Evolutionary conservation across 2,797 vertebrate species (phyloP).

Genomic region (Agapornis canus): DNA sequence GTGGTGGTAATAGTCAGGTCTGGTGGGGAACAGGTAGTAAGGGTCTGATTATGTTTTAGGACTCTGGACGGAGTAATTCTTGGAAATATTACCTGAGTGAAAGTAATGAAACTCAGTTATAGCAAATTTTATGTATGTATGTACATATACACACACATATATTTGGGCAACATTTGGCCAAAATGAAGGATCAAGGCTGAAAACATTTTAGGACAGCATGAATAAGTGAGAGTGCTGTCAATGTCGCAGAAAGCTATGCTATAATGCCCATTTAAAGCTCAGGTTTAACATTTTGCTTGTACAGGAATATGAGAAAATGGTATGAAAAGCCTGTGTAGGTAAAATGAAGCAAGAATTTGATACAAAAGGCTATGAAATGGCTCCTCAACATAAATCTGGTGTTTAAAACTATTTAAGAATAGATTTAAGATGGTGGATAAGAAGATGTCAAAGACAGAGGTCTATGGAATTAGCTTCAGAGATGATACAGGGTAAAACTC

Average conservation of each 20-base stretch:
- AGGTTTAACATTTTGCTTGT: background rate
- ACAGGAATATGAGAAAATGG: background rate
- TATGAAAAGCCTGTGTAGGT: background rate
- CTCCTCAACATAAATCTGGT: background rate
- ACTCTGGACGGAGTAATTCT: background rate
- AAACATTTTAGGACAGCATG: background rate
- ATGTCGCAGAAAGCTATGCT: background rate
- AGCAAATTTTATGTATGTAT: background rate
- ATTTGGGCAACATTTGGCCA: background rate
- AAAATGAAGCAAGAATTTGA: background rate
- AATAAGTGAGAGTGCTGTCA: background rate
- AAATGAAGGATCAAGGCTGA: background rate
- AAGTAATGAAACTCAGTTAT: background rate
- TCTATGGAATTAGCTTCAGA: background rate
- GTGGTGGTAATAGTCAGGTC: background rate
- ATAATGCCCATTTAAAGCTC: background rate
- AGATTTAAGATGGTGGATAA: background rate
- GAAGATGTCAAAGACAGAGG: background rate
- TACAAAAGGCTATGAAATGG: background rate
- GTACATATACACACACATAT: too few species aligned
- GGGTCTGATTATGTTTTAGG: background rate
- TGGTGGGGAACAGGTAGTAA: background rate
- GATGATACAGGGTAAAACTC: background rate
- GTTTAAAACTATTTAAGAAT: background rate
- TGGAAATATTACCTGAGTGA: background rate